Conservation (phyloP, 2,113 vertebrate species). For the Oryzias woworae region DNA sequence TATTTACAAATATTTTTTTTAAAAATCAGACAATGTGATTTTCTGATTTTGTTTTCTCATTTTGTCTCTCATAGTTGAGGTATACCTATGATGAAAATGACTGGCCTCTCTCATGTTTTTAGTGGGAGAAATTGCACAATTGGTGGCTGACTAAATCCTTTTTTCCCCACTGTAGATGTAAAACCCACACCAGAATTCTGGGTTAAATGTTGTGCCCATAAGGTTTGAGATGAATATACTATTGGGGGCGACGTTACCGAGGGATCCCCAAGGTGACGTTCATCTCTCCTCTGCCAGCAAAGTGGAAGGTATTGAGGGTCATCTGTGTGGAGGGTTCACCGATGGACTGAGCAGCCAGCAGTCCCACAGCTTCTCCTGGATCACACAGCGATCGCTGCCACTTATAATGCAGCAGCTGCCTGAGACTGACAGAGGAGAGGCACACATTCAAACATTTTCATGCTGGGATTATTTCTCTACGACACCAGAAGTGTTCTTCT, state of each 20-base stretch:
- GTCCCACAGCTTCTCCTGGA: slow-evolving; percentile 93
- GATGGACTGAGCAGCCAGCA: slow-evolving; percentile 96
- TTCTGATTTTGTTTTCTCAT: no score
- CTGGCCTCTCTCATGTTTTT: no score
- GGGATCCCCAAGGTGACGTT: slow-evolving; percentile 97
- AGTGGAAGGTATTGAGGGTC: slow-evolving; percentile 99
- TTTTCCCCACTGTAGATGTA: no score
- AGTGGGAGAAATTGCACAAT: no score
- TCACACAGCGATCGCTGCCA: slow-evolving; percentile 95
- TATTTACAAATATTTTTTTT: no score
- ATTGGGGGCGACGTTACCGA: slow-evolving; percentile 74
- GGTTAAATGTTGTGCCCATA: neutral
- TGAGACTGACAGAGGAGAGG: slow-evolving; percentile 73
- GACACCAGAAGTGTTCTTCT: no score
- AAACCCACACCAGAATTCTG: no score
- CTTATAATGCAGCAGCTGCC: slow-evolving; percentile 86
- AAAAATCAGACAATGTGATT: no score
- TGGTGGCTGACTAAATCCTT: no score
- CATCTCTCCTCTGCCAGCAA: slow-evolving; percentile 99
- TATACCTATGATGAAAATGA: no score
- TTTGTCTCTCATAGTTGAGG: no score
- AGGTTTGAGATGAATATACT: neutral
- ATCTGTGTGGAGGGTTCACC: slow-evolving; percentile 98
- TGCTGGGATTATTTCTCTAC: no score
- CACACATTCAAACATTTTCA: neutral